Percentiles rank a stretch among this genome's conserved stretches.
phyloP scores from a whole-genome alignment of 2,113 vertebrate genomes.

The Pelmatolapia mariae region DNA sequence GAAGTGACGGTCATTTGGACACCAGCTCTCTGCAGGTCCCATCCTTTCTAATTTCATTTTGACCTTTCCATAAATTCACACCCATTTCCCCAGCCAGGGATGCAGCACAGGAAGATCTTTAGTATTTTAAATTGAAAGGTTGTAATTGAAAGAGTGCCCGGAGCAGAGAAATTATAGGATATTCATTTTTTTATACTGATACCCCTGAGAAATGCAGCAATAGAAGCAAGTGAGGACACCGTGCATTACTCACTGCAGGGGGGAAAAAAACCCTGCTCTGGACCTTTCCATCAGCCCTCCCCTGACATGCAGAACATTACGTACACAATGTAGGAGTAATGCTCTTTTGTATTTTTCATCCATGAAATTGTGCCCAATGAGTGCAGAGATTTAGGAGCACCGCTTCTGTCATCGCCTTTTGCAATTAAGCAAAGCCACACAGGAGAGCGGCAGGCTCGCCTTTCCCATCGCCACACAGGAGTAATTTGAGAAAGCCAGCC shows the following conservation, averaged over 20 bases:
- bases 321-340: not conserved
- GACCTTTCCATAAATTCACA: slow-evolving; percentile 68
- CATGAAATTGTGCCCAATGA: slow-evolving; percentile 30
- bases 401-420: slow-evolving; percentile 24
- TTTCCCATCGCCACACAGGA: slow-evolving; percentile 5
- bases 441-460: slow-evolving; percentile 21
- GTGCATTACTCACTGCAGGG: slow-evolving; percentile 3
- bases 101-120: slow-evolving; percentile 28
- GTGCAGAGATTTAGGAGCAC: slow-evolving; percentile 5
- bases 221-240: slow-evolving; percentile 25
- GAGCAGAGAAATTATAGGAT: slow-evolving; percentile 47
- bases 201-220: slow-evolving; percentile 33
- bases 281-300: not conserved
- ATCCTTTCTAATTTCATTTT: slow-evolving; percentile 56
- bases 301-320: slow-evolving; percentile 3
- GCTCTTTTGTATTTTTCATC: slow-evolving; percentile 29
- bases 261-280: not conserved
- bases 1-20: slow-evolving; percentile 44
- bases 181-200: slow-evolving; percentile 46
- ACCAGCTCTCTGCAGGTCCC: slow-evolving; percentile 8
- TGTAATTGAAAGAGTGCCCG: slow-evolving; percentile 57
- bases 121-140: slow-evolving; percentile 55
- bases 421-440: slow-evolving; percentile 46
- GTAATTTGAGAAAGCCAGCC: slow-evolving; percentile 56
- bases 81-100: slow-evolving; percentile 31